Conservation (phyloP, 2,888 invertebrate genomes). For the Arenicola marina region DNA sequence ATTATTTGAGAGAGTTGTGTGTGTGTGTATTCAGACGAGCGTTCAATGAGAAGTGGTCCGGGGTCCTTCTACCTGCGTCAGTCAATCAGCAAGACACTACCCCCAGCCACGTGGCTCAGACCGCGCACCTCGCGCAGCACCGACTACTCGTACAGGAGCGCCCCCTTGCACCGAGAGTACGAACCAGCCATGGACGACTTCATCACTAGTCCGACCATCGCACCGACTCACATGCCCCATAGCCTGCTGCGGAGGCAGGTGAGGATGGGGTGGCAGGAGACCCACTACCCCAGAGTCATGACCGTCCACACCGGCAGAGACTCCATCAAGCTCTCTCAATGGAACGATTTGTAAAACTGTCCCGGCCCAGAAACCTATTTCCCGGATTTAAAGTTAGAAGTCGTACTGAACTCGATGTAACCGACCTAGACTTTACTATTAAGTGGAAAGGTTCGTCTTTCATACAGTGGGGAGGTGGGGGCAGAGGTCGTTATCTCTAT, state of each 20-base stretch:
- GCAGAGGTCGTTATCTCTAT: no score
- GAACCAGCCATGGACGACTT: conserved; percentile 37
- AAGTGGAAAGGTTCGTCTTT: no score
- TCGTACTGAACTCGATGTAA: no score
- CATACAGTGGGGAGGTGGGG: no score
- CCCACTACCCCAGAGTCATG: conserved; percentile 52
- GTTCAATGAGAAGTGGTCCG: neutral
- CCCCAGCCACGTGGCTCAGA: conserved; percentile 9
- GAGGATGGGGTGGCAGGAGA: conserved; percentile 47
- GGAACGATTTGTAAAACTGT: no score
- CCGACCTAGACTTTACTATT: no score
- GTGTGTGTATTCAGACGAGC: no score
- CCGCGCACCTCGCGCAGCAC: conserved; percentile 5
- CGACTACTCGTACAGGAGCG: neutral
- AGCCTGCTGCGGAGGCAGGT: conserved; percentile 46
- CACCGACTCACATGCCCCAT: conserved; percentile 57
- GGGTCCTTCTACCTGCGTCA: conserved; percentile 1
- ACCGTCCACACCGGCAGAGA: conserved; percentile 51
- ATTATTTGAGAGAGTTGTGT: no score
- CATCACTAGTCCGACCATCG: conserved; percentile 49
- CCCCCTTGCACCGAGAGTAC: neutral
- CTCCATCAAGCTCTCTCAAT: conserved; percentile 46
- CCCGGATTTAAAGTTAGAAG: no score
- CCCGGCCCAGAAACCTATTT: no score
- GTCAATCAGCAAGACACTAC: conserved; percentile 7